Base-by-base conservation (phyloP, 35 echinoderm and acorn worm genomes). In the Apostichopus japonicus region DNA sequence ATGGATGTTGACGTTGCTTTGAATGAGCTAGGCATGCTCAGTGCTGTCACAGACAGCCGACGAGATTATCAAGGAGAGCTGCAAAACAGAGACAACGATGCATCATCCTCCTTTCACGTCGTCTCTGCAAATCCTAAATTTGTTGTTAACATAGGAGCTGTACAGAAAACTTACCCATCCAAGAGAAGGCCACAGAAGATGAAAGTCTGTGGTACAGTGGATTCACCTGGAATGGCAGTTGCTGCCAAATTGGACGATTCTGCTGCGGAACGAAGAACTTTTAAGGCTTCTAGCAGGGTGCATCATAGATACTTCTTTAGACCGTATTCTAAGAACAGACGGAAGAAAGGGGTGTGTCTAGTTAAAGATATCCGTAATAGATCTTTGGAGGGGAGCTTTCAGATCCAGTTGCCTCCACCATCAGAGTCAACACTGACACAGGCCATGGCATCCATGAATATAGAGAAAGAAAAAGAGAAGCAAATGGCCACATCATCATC, bases 21-120 rank as follows among this genome's bases (percentile, higher is more conserved):
- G 24, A 92, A 93, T 82, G 96, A 98, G 90, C 86, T 98, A 77
- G 96, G 96, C 24, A 98, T 98, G 96, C 94, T 98, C 57, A 98
- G 96, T 93, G 77, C 90, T 55, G 93, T 98, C 7, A 98, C 96
- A 73, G 96, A 98, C 10, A 98, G 96, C 24, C 87, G 94, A 19
- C 88, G 81, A 44, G 92, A 98, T 21, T 98, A 92, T 77, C 79
- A 94, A 51, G 57, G 75, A 8, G 96, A 98, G 73, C 73, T 82
- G 4, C 61, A 87, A 22, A 83, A 52, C 5, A 55, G 54, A 15
- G 59, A 84, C 24, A 77, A 58, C 33, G 73, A 88, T 19, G 81
- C 51, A 16, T 55, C 84, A 17, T 53, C 84, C 2, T 91, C 93
- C 33, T 98, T 94, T 57, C 90, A 94, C 5, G 93, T 98, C 19